Conservation (phyloP, 2,113 vertebrate genomes). For the Syrmaticus mikado region DNA sequence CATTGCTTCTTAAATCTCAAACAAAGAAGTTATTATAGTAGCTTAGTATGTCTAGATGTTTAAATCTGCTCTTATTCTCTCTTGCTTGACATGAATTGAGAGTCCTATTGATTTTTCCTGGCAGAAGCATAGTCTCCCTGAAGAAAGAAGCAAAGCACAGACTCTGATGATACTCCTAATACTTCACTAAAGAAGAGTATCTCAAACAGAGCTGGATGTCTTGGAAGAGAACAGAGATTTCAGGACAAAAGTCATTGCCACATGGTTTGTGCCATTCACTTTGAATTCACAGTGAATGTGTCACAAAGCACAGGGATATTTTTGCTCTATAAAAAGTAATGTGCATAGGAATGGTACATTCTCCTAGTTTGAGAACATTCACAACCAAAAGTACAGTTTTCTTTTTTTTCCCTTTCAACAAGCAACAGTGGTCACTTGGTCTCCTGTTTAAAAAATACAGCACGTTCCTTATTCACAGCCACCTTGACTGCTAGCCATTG, state of each 20-base stretch:
- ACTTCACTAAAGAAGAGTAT: background rate
- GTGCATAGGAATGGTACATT: background rate
- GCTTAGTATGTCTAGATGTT: background rate
- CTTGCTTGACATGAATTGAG: background rate
- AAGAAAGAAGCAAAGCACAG: background rate
- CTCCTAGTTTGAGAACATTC: background rate
- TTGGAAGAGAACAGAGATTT: background rate
- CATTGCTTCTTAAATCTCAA: background rate
- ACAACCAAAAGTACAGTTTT: background rate
- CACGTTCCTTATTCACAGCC: constrained; percentile 40
- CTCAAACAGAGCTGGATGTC: background rate
- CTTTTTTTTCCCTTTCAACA: background rate
- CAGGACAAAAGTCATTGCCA: background rate
- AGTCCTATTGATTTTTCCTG: background rate
- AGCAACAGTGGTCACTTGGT: background rate
- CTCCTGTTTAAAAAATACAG: background rate
- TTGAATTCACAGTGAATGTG: background rate
- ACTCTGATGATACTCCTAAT: background rate
- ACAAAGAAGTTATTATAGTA: background rate
- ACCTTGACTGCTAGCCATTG: constrained; percentile 38
- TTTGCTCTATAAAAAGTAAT: background rate
- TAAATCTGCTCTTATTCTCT: background rate
- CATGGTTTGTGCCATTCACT: background rate
- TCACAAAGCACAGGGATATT: background rate
- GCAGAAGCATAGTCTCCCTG: background rate